Conservation (phyloP, 2,888 invertebrate species). For the Troides aeacus region DNA sequence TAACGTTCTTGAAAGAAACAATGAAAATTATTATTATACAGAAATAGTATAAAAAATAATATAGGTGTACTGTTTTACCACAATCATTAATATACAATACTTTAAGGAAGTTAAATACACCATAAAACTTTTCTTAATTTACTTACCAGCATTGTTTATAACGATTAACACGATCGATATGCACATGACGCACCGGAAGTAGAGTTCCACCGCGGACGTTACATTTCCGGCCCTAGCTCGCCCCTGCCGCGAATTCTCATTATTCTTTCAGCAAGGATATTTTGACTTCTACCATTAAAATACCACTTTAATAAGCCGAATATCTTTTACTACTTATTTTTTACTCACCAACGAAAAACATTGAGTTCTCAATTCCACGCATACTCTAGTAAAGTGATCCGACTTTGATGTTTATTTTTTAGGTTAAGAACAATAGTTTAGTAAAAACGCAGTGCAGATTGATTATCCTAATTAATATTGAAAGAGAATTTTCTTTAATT, state of each 20-base stretch:
- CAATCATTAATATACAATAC: background rate
- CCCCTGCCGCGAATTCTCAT: constrained; percentile 65
- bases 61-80: background rate
- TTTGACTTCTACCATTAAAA: constrained; percentile 71
- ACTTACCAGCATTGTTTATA: constrained; percentile 1
- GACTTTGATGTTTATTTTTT: background rate
- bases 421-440: background rate
- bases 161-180: constrained; percentile 31
- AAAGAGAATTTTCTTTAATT: too few species aligned
- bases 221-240: constrained; percentile 53
- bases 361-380: background rate
- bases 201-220: constrained; percentile 67
- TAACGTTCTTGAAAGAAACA: too few species aligned
- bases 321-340: constrained; percentile 37
- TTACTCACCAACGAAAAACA: background rate
- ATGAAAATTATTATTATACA: too few species aligned
- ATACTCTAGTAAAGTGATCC: background rate
- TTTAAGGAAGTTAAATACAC: background rate
- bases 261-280: constrained; percentile 77
- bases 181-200: constrained; percentile 65
- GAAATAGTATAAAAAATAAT: too few species aligned
- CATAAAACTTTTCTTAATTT: background rate
- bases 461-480: too few species aligned
- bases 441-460: too few species aligned
- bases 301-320: constrained; percentile 42